phyloP scores from a whole-genome alignment of 1,140 invertebrate genomes.

The Orchesella cincta region DNA sequence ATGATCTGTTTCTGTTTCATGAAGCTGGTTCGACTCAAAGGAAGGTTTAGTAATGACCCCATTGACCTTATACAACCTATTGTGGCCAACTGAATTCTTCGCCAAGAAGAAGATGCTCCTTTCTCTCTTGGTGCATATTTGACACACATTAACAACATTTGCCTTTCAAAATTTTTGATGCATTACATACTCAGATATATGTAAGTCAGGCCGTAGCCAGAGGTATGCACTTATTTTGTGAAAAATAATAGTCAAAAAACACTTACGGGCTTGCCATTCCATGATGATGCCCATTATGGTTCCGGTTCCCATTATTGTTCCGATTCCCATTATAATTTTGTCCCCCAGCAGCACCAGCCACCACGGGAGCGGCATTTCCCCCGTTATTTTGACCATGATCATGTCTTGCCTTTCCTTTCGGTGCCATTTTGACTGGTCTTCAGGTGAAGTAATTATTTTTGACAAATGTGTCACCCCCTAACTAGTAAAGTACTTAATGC shows the following conservation, averaged over 20 bases:
- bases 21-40: background rate
- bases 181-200: no score
- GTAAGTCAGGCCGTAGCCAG: no score
- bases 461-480: background rate
- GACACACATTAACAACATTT: no score
- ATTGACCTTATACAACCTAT: background rate
- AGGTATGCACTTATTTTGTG: background rate
- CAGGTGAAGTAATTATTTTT: background rate
- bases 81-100: no score
- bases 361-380: constrained; percentile 22
- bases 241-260: background rate
- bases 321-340: constrained; percentile 23
- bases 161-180: no score
- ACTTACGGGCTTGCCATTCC: constrained; percentile 22
- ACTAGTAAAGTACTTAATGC: background rate
- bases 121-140: no score
- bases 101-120: no score
- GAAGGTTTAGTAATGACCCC: no score
- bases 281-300: background rate
- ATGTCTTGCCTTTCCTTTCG: constrained; percentile 41
- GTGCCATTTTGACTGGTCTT: constrained; percentile 38
- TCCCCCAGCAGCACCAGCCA: constrained; percentile 16
- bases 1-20: no score
- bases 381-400: constrained; percentile 24
- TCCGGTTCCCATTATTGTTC: constrained; percentile 4